A percentile compares a stretch with the other conserved stretches of the same genome.
Conservation (phyloP, 1,140 invertebrate genomes). For the Hyposmocoma kahamanoa region DNA sequence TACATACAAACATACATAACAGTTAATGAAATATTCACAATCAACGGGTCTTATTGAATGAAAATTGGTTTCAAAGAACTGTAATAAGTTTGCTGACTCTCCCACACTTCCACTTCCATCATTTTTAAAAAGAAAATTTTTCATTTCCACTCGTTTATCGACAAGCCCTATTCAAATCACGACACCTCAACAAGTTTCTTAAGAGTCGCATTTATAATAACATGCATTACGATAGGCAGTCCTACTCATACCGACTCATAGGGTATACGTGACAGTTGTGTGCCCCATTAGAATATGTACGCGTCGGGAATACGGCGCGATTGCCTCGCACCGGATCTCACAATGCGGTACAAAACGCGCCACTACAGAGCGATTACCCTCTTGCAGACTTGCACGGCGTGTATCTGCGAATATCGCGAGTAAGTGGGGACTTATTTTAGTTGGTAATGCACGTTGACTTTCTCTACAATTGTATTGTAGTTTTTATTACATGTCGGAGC, state of each 20-base stretch:
- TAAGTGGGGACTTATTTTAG: background rate
- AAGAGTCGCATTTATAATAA: slow-evolving; percentile 41
- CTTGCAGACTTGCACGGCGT: slow-evolving; percentile 31
- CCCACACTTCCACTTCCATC: too few species aligned
- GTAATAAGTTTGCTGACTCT: too few species aligned
- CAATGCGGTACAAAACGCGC: slow-evolving; percentile 47
- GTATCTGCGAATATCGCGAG: slow-evolving; percentile 12
- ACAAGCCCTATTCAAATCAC: slow-evolving; percentile 25
- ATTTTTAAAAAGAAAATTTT: too few species aligned
- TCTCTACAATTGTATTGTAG: too few species aligned
- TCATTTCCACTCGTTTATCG: too few species aligned
- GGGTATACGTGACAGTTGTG: slow-evolving; percentile 23
- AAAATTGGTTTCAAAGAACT: too few species aligned
- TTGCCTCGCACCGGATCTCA: slow-evolving; percentile 32
- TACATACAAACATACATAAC: too few species aligned
- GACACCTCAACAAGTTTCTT: slow-evolving; percentile 27
- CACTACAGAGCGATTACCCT: slow-evolving; percentile 62
- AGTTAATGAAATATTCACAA: too few species aligned
- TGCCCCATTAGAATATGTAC: slow-evolving; percentile 49
- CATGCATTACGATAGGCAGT: slow-evolving; percentile 33
- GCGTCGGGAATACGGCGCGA: slow-evolving; percentile 42
- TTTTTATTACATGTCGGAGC: too few species aligned
- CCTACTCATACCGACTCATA: slow-evolving; percentile 13
- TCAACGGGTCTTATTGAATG: too few species aligned
- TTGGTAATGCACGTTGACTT: too few species aligned